Conservation (phyloP, 1,140 invertebrate genomes). For the Wasmannia auropunctata region DNA sequence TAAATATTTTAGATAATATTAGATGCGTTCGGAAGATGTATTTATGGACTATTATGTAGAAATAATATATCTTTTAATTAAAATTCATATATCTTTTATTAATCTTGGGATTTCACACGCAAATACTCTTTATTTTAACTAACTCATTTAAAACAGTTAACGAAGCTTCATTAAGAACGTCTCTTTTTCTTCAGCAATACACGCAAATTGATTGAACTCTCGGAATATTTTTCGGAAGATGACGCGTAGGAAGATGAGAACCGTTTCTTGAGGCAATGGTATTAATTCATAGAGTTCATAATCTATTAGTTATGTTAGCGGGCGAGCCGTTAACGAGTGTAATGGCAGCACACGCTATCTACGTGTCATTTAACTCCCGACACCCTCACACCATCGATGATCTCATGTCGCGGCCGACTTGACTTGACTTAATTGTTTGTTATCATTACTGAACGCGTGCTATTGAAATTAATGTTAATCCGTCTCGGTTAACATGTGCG, state of each 20-base stretch:
- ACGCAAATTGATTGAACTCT: not conserved
- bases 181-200: not conserved
- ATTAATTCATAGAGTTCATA: constrained; percentile 85
- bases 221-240: not conserved
- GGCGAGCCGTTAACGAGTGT: constrained; percentile 80
- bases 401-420: constrained; percentile 83
- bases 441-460: constrained; percentile 84
- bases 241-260: constrained; percentile 63
- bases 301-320: constrained; percentile 84
- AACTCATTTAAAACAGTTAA: not conserved
- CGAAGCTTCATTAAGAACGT: not conserved
- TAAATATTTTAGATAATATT: not conserved
- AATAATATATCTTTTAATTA: not conserved
- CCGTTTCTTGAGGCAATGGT: constrained; percentile 75
- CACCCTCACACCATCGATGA: constrained; percentile 85
- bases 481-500: constrained; percentile 81
- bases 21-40: not conserved
- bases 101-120: not conserved
- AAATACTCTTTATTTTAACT: not conserved
- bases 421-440: constrained; percentile 84
- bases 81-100: not conserved
- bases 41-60: not conserved
- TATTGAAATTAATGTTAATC: constrained; percentile 86
- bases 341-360: constrained; percentile 82
- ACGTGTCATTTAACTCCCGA: constrained; percentile 84